phyloP scores from a whole-genome alignment of 2,888 invertebrate species.

The Galeopsomyia nigrocyanea region DNA sequence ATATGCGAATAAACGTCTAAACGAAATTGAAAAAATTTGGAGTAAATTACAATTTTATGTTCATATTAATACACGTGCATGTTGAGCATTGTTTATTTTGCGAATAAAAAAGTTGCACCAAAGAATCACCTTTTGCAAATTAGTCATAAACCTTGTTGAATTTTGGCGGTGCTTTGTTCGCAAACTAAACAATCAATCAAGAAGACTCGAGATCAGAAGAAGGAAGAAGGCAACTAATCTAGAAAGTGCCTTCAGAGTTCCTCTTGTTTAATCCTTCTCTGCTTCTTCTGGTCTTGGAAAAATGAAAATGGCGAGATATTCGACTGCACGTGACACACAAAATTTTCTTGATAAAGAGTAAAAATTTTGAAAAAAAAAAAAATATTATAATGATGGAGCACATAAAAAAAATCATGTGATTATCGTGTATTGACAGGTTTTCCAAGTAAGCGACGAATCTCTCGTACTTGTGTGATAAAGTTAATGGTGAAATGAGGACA shows the following conservation, averaged over 20 bases:
- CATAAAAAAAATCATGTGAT: slow-evolving; percentile 56
- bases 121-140: slow-evolving; percentile 6
- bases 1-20: slow-evolving; percentile 33
- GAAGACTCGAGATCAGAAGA: slow-evolving; percentile 19
- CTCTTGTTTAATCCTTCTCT: neutral
- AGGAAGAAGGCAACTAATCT: slow-evolving; percentile 4
- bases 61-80: slow-evolving; percentile 28
- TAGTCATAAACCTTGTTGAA: neutral
- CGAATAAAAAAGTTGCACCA: slow-evolving; percentile 32
- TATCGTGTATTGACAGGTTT: slow-evolving; percentile 67
- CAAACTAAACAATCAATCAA: slow-evolving; percentile 37
- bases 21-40: slow-evolving; percentile 43
- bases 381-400: neutral
- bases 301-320: slow-evolving; percentile 8
- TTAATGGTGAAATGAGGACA: slow-evolving; percentile 47
- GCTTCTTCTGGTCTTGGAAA: no score
- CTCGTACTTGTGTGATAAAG: slow-evolving; percentile 52
- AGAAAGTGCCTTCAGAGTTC: slow-evolving; percentile 35
- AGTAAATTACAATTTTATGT: slow-evolving; percentile 22
- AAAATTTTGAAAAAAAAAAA: slow-evolving; percentile 32
- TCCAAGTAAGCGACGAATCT: slow-evolving; percentile 66
- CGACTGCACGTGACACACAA: slow-evolving; percentile 25
- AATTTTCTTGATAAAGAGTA: slow-evolving; percentile 11
- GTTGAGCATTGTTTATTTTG: slow-evolving; percentile 41
- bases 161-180: slow-evolving; percentile 28